Base-by-base conservation (phyloP, 1,140 invertebrate species). In the Meloidogyne chitwoodi region DNA sequence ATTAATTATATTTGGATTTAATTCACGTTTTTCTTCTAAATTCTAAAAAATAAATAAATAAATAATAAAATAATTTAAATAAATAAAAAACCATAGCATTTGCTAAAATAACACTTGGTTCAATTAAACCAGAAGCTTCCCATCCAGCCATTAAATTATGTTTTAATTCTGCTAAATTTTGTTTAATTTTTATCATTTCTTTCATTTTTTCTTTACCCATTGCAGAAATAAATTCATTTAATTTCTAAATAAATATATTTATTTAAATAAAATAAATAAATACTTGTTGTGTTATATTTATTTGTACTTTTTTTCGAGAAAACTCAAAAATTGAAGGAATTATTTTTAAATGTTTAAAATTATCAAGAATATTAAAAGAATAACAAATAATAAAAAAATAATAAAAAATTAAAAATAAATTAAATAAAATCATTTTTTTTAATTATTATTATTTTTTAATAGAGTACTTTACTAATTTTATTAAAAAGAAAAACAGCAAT, bases 191-290 rank as follows among this genome's bases (percentile, higher is more conserved):
- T 24, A 27, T n/a, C 71, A 73, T 73, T 64, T 73, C 38, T 63
- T 41, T 64, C 71, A 73, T 73, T 70, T 61, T 61, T 64, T 27
- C 27, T 31, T 41, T 31, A 31, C 71, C 71, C 27, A 73, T 64
- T 34, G 71, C 24, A 61, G 19, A 34, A 34, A 24, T 64, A 63
- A 73, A 73, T 24, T 73, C 71, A 56, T 63, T 24, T 11, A 61
- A 24, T 31, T 61, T 64, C 44, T 73, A 2, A 16, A 44, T 3
- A 31, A 31, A 41, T 4, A 41, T 41, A 48, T 48, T 19, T n/a
- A n/a, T 56, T 56, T n/a, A 56, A 56, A 56, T 3, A 19, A 31
- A 48, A 3, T 2, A 56, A 56, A n/a, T 56, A 56, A n/a, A n/a
- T n/a, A 56, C 48, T 56, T 56, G 12, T 56, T 56, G 48, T 56